These are phyloP conservation scores for Acrocephalus scirpaceus DNA, from an alignment of 2,797 vertebrate genomes.

Conservation along the genomic window DNA sequence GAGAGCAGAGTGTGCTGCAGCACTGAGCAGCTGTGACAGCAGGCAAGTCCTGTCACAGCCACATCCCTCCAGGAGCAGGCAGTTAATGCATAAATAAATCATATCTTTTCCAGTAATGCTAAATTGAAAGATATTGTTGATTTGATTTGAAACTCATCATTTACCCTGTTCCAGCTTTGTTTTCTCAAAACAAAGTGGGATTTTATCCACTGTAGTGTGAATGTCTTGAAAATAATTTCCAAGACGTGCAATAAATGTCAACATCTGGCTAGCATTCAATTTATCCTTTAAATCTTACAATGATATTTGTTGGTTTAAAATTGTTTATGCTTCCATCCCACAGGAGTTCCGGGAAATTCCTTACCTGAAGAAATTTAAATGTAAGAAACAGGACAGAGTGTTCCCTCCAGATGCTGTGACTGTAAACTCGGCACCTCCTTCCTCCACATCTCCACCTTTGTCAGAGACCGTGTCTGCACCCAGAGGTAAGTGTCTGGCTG, in stretches of 20 bases:
- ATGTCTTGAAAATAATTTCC: background rate
- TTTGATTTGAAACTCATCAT: background rate
- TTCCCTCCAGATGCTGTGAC: constrained; percentile 82
- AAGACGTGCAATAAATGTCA: background rate
- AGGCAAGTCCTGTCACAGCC: background rate
- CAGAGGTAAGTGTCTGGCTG: constrained; percentile 75
- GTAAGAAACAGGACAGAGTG: constrained; percentile 88
- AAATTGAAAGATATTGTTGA: background rate
- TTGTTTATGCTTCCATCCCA: background rate
- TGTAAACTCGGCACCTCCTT: constrained; percentile 45
- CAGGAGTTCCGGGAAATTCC: constrained; percentile 93
- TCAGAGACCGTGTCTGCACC: constrained; percentile 70
- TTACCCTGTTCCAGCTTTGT: background rate
- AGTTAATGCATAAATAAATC: background rate
- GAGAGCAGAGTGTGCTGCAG: background rate
- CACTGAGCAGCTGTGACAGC: background rate
- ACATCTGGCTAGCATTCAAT: background rate
- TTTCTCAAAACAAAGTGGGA: background rate
- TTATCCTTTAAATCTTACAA: background rate
- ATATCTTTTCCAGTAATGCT: background rate
- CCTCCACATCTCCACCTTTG: constrained; percentile 66
- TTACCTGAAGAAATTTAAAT: constrained; percentile 95
- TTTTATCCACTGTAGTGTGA: background rate
- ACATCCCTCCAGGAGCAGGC: background rate
- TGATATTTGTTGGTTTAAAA: background rate